Evolutionary conservation across 2,888 invertebrate genomes (phyloP), one percentile per base, ranked within the genome.

Genomic region (Melanostoma scalare): DNA sequence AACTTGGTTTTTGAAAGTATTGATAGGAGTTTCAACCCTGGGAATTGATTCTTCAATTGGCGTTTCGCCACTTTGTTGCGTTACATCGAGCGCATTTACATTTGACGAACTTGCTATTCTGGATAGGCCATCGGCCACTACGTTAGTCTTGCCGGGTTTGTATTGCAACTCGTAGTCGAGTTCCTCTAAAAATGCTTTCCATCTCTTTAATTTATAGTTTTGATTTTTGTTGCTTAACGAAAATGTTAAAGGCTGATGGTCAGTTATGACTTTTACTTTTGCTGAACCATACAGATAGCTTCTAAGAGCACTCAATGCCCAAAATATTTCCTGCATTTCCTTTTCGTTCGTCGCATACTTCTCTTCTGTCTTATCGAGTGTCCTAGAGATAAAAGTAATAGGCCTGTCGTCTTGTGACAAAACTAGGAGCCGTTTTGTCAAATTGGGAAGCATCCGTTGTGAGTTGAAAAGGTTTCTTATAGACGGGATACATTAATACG

Each of bases 381-480:
- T 52, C 52, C 65, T 56, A 2, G 77, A 77, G 8, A 71, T 46
- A 30, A 77, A 77, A 30, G 58, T 77, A 5, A 71, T 69, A 3
- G 71, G 71, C 52, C 20, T 72, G n/a, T 50, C 48, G 5, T 72
- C 30, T 20, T 78, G 65, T n/a, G 36, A 33, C 3, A 78, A 38
- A 0, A 77, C 77, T 6, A 58, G 63, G 2, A n/a, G n/a, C n/a
- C 77, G 69, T 3, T 56, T 48, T 2, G 69, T 63, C 30, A 38
- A 68, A 9, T 67, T 36, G n/a, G 10, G 75, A 65, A 1, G 81
- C 81, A 31, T 81, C 81, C 2, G 76, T 81, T 3, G 72, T 75
- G 8, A 68, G 10, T 1, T 75, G 30, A 20, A 75, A 75, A 9
- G 35, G n/a, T 42, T 60, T 60, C 6, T 53, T 40, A 20, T 53